phyloP scores from a whole-genome alignment of 2,888 invertebrate species.

The Cybosia mesomella region DNA sequence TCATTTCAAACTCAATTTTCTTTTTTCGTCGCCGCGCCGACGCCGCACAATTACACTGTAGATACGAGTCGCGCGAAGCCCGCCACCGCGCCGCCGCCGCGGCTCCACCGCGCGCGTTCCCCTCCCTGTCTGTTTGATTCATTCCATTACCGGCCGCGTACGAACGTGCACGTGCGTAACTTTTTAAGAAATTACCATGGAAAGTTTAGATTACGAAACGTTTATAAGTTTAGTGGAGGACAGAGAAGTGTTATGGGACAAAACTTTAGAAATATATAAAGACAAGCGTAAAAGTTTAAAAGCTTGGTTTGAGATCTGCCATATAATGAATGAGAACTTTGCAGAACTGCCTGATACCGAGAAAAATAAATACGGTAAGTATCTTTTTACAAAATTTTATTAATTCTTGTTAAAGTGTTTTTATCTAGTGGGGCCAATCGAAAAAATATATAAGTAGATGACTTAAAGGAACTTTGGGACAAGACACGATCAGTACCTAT shows the following conservation, averaged over 20 bases:
- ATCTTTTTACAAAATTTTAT: conserved; percentile 20
- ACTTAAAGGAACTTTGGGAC: conserved; percentile 26
- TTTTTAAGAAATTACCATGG: conserved; percentile 26
- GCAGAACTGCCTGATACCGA: conserved; percentile 17
- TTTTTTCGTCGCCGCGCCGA: conserved; percentile 7
- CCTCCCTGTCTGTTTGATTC: conserved; percentile 20
- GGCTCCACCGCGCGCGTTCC: conserved; percentile 19
- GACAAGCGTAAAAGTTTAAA: conserved; percentile 19
- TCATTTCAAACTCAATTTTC: too few relatives aligned
- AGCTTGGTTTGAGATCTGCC: conserved; percentile 20
- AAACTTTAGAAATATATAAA: conserved; percentile 23
- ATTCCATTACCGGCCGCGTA: conserved; percentile 21
- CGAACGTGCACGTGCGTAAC: conserved; percentile 20
- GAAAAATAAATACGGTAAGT: conserved; percentile 23
- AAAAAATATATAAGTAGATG: conserved; percentile 23
- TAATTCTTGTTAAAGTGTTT: conserved; percentile 25
- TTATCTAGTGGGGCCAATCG: conserved; percentile 24
- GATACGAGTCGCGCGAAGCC: conserved; percentile 15
- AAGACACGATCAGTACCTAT: conserved; percentile 23
- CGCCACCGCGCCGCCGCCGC: conserved; percentile 13
- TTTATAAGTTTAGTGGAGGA: conserved; percentile 25
- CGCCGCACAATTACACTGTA: conserved; percentile 14
- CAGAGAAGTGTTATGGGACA: conserved; percentile 22
- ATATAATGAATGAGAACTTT: conserved; percentile 17
- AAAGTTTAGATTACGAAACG: conserved; percentile 30